Evolutionary conservation across 1,140 invertebrate genomes (phyloP).

Genomic region (Onthophagus taurus): DNA sequence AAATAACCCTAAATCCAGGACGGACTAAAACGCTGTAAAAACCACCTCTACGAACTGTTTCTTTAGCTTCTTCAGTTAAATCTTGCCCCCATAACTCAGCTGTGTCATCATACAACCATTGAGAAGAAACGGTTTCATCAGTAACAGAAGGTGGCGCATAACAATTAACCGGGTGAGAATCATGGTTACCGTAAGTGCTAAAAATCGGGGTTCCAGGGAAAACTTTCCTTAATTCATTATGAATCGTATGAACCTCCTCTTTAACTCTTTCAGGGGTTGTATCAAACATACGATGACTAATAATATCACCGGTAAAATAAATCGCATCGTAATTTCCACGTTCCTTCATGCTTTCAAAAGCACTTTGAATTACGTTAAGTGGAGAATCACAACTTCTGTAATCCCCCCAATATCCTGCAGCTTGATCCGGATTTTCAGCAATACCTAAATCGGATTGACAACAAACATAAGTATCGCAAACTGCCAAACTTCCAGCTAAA

Average conservation of each 20-base stretch:
- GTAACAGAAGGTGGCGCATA: constrained; percentile 39
- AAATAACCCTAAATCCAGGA: constrained; percentile 58
- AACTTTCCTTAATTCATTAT: constrained; percentile 46
- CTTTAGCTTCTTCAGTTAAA: constrained; percentile 49
- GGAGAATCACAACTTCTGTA: constrained; percentile 67
- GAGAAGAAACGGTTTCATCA: constrained; percentile 34
- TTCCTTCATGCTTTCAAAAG: constrained; percentile 46
- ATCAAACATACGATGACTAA: constrained; percentile 76
- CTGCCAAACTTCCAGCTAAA: constrained; percentile 49
- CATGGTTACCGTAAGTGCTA: constrained; percentile 76
- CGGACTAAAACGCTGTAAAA: constrained; percentile 53
- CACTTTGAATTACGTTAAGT: constrained; percentile 51
- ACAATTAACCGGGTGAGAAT: constrained; percentile 75
- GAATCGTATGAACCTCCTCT: constrained; percentile 51
- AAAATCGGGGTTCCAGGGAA: constrained; percentile 53
- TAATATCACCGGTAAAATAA: constrained; percentile 76
- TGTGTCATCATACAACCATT: constrained; percentile 59
- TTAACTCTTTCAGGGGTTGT: constrained; percentile 58
- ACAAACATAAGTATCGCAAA: constrained; percentile 67
- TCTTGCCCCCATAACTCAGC: constrained; percentile 54
- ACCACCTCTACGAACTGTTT: constrained; percentile 51
- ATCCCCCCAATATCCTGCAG: constrained; percentile 71
- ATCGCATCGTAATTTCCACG: constrained; percentile 45
- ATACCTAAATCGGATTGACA: constrained; percentile 50
- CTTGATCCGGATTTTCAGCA: constrained; percentile 26